These are phyloP conservation scores for Bombus cullumanus DNA, from an alignment of 1,140 invertebrate genomes.

Conservation along the genomic window DNA sequence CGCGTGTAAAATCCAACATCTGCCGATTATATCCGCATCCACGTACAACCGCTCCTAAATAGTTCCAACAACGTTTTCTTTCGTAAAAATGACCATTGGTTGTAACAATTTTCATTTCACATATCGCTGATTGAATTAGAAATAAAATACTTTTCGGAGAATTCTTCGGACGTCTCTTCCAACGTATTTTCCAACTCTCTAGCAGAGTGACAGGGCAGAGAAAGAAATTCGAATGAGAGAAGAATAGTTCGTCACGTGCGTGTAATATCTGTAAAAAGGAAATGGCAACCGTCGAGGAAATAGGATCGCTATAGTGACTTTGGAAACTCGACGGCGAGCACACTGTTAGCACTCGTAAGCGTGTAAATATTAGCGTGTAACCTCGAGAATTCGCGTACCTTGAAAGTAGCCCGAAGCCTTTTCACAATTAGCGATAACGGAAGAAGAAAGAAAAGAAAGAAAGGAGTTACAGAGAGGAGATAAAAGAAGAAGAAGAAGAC, in stretches of 20 bases:
- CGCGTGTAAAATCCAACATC: too few species aligned
- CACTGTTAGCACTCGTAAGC: conserved; percentile 32
- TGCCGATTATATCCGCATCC: too few species aligned
- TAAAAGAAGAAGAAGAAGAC: background rate
- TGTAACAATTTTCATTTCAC: background rate
- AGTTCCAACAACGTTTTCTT: background rate
- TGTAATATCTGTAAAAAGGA: conserved; percentile 40
- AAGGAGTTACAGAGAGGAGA: background rate
- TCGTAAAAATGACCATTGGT: background rate
- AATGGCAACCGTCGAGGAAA: background rate
- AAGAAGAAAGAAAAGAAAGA: background rate
- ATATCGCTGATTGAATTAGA: background rate
- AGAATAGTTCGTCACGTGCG: conserved; percentile 31
- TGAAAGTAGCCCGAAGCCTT: conserved; percentile 74
- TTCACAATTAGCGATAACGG: conserved; percentile 55
- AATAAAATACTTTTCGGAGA: background rate
- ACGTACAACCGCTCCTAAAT: too few species aligned
- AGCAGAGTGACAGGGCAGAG: background rate
- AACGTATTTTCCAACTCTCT: background rate
- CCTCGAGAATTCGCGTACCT: conserved; percentile 73
- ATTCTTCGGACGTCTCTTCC: background rate
- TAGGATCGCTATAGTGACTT: too few species aligned
- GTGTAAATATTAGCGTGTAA: conserved; percentile 66
- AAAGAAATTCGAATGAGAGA: background rate
- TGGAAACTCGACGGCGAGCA: background rate